Evolutionary conservation across 2,888 invertebrate genomes (phyloP).

Genomic region (Drosophila buzzatii): DNA sequence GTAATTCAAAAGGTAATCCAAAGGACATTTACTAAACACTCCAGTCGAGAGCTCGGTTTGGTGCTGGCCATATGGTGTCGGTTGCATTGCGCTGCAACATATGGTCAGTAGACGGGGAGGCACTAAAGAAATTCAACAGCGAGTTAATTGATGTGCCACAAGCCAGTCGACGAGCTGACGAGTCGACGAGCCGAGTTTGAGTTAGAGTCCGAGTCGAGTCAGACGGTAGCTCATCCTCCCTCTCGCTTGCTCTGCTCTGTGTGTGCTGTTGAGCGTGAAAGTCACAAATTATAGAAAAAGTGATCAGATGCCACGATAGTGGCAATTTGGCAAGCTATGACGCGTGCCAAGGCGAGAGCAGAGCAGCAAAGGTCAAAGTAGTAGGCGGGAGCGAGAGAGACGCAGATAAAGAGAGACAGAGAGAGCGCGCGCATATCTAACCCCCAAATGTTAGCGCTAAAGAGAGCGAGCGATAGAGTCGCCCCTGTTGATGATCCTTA

Average conservation of each 20-base stretch:
- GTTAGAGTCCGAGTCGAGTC: slow-evolving; percentile 32
- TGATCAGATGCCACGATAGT: slow-evolving; percentile 84
- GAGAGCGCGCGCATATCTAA: slow-evolving; percentile 7
- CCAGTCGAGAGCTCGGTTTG: slow-evolving; percentile 21
- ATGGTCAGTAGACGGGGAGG: slow-evolving; percentile 75
- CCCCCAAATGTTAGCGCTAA: slow-evolving; percentile 15
- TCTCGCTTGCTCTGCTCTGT: slow-evolving; percentile 10
- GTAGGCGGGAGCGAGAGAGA: slow-evolving; percentile 61
- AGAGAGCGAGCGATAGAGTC: slow-evolving; percentile 25
- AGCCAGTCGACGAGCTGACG: slow-evolving; percentile 41
- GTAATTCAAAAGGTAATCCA: slow-evolving; percentile 26
- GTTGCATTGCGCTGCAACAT: slow-evolving; percentile 61
- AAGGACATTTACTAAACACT: slow-evolving; percentile 43
- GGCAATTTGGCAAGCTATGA: slow-evolving; percentile 82
- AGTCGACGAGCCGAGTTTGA: slow-evolving; percentile 5
- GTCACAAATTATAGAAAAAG: slow-evolving; percentile 83
- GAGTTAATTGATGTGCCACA: slow-evolving; percentile 70
- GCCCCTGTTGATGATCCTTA: slow-evolving; percentile 70
- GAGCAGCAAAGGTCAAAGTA: slow-evolving; percentile 52
- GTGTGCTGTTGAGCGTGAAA: slow-evolving; percentile 82
- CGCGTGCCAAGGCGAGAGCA: slow-evolving; percentile 57
- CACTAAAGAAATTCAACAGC: slow-evolving; percentile 48
- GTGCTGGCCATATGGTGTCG: slow-evolving; percentile 67
- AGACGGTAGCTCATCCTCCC: slow-evolving; percentile 63
- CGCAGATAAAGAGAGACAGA: not conserved